Evolutionary conservation across 2,113 vertebrate species (phyloP).

Genomic region (Octodon degus): DNA sequence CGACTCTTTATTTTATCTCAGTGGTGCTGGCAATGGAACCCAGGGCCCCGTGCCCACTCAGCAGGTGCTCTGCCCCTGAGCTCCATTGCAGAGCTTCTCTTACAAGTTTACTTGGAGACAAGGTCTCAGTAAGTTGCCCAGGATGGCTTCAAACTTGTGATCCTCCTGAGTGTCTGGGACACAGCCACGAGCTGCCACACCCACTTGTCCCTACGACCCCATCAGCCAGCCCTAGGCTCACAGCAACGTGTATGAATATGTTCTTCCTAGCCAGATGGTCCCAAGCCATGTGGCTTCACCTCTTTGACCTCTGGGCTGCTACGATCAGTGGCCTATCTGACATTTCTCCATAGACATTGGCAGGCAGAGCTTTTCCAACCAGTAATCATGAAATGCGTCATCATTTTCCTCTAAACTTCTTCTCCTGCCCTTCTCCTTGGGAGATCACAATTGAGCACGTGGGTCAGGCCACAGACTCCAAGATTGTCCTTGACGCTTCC

Average conservation of each 20-base stretch:
- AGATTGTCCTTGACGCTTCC: background rate
- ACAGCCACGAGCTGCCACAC: background rate
- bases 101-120: background rate
- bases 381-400: background rate
- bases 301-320: accelerated
- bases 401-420: background rate
- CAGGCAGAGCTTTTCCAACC: background rate
- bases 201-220: background rate
- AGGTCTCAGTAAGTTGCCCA: background rate
- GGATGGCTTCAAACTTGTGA: background rate
- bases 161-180: background rate
- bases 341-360: background rate
- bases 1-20: background rate
- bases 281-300: background rate
- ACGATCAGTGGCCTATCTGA: accelerated
- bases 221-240: background rate
- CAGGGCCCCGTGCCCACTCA: background rate
- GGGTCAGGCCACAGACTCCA: background rate
- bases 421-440: background rate
- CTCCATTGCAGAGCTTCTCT: background rate
- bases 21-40: background rate
- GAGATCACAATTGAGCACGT: background rate
- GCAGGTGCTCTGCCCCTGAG: background rate
- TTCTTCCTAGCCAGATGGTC: background rate
- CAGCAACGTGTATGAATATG: background rate